Evolutionary conservation across 1,140 invertebrate species (phyloP).

Genomic region (Anastatus disparis): DNA sequence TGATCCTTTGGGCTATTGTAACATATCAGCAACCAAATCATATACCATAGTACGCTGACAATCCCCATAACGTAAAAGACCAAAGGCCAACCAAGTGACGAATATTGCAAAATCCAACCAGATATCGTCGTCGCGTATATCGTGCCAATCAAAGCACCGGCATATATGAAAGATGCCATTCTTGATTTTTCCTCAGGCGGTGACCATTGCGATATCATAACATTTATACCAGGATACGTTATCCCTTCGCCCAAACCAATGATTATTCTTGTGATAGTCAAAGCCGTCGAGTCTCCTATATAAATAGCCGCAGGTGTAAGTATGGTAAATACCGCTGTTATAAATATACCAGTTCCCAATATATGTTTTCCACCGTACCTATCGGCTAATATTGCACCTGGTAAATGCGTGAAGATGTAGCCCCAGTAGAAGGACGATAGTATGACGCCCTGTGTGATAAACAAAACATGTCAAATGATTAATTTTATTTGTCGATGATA

Average conservation of each 20-base stretch:
- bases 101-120: conserved; percentile 75
- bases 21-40: conserved; percentile 70
- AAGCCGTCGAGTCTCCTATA: background rate
- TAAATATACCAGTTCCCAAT: conserved; percentile 13
- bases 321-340: conserved; percentile 22
- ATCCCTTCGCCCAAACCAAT: conserved; percentile 35
- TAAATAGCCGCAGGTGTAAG: conserved; percentile 6
- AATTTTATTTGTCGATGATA: too few species aligned
- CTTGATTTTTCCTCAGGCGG: conserved; percentile 25
- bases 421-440: conserved; percentile 33
- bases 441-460: conserved; percentile 29
- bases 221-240: conserved; percentile 31
- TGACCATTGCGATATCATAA: conserved; percentile 25
- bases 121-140: conserved; percentile 64
- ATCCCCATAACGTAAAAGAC: conserved; percentile 88
- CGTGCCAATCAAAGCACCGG: conserved; percentile 26
- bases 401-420: conserved; percentile 29
- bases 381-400: conserved; percentile 28
- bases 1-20: conserved; percentile 28
- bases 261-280: conserved; percentile 4
- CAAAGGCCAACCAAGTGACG: conserved; percentile 74
- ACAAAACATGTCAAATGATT: background rate
- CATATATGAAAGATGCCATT: conserved; percentile 30
- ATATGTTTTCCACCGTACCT: conserved; percentile 31
- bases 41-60: conserved; percentile 78